Evolutionary conservation across 1,140 invertebrate species (phyloP).

Genomic region (Saccostrea glomerata): DNA sequence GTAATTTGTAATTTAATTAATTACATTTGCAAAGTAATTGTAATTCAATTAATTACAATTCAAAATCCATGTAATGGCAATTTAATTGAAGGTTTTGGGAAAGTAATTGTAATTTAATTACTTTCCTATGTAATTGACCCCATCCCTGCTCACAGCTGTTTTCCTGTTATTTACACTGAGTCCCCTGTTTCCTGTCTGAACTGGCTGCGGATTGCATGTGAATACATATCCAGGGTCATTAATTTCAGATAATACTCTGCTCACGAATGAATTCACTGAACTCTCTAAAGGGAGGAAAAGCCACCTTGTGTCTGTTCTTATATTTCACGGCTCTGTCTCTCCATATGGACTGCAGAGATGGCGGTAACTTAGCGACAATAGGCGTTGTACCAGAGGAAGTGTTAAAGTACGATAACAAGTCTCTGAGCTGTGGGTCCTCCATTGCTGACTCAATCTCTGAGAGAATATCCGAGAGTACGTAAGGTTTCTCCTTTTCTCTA

Average conservation of each 20-base stretch:
- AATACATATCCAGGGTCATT: neutral
- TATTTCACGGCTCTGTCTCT: neutral
- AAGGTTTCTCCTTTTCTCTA: neutral
- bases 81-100: no score
- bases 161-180: slow-evolving; percentile 15
- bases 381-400: no score
- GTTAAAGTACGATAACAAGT: neutral
- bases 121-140: no score
- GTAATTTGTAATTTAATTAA: no score
- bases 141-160: neutral
- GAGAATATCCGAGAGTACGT: neutral
- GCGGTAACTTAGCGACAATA: neutral
- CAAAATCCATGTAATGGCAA: no score
- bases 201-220: no score
- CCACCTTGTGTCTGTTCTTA: neutral
- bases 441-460: neutral
- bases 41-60: no score
- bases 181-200: slow-evolving; percentile 6
- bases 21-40: no score
- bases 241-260: neutral
- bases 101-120: no score
- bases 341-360: neutral
- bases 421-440: neutral
- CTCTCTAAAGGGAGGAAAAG: neutral
- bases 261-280: neutral